Percentiles rank a stretch among this genome's conserved stretches.
Evolutionary conservation across 2,888 invertebrate genomes (phyloP).

Genomic region (Lysandra bellargus): DNA sequence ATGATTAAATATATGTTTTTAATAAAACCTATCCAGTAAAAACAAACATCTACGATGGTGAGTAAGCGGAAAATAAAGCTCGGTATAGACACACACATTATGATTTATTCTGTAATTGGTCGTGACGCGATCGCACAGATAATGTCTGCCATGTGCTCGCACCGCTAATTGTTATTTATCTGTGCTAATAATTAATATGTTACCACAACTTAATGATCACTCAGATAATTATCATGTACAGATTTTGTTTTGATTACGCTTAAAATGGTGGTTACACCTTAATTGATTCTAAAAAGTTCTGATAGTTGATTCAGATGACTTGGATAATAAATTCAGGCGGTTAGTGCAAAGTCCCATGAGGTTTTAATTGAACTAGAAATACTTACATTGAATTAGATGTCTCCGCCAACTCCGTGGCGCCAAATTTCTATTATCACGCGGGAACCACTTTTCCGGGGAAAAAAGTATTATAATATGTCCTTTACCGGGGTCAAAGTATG

Average conservation of each 20-base stretch:
- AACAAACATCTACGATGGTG: constrained; percentile 37
- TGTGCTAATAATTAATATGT: constrained; percentile 39
- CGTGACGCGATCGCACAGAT: constrained; percentile 46
- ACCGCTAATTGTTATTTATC: constrained; percentile 42
- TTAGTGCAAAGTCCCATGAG: no score
- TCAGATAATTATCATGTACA: background rate
- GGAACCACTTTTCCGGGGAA: no score
- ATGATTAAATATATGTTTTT: background rate
- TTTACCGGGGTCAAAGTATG: no score
- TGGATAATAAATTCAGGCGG: no score
- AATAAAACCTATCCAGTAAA: background rate
- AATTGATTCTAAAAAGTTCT: no score
- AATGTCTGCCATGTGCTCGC: constrained; percentile 39
- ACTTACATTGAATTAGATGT: no score
- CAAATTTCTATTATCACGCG: no score
- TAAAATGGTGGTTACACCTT: background rate
- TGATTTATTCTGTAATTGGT: constrained; percentile 51
- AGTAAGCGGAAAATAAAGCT: constrained; percentile 50
- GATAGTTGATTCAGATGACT: no score
- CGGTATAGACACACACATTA: constrained; percentile 44
- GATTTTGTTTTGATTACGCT: background rate
- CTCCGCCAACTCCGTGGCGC: no score
- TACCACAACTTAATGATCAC: background rate
- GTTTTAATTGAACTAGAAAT: no score
- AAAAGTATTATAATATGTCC: no score